A percentile compares a stretch with the other conserved stretches of the same genome.
phyloP scores from a whole-genome alignment of 2,797 vertebrate genomes.

The Sus cebifrons region DNA sequence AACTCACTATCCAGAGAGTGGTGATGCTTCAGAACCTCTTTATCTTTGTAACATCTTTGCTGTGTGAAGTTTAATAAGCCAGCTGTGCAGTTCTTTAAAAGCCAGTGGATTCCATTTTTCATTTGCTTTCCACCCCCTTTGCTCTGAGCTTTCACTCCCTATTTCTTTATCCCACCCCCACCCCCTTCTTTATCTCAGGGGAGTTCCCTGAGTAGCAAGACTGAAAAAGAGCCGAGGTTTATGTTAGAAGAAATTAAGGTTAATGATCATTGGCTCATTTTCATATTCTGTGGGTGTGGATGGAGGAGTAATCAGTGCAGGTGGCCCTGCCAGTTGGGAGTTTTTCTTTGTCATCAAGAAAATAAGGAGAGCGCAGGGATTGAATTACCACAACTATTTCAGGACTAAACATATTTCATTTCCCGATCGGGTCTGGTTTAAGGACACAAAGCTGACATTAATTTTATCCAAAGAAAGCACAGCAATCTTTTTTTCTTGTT shows the following conservation, averaged over 20 bases:
- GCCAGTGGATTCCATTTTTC: constrained; percentile 74
- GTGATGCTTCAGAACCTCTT: constrained; percentile 83
- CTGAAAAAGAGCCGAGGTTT: constrained; percentile 88
- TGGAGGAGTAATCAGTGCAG: constrained; percentile 93
- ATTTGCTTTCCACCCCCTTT: constrained; percentile 61
- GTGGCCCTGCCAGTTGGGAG: constrained; percentile 93
- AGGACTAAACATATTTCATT: constrained; percentile 91
- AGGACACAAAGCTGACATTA: constrained; percentile 91
- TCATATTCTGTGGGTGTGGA: constrained; percentile 92
- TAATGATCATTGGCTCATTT: constrained; percentile 93
- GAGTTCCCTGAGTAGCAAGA: constrained; percentile 88
- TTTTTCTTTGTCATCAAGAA: constrained; percentile 93
- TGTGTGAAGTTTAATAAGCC: constrained; percentile 87
- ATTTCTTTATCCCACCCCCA: constrained; percentile 1
- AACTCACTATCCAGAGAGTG: constrained; percentile 76
- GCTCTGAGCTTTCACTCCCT: constrained; percentile 77
- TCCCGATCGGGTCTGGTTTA: constrained; percentile 90
- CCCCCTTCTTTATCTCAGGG: constrained; percentile 77
- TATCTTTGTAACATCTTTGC: constrained; percentile 82
- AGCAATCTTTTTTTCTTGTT: constrained; percentile 85
- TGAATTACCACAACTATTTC: constrained; percentile 92
- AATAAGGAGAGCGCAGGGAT: constrained; percentile 90
- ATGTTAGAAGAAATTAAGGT: constrained; percentile 92
- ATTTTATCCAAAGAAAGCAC: constrained; percentile 90
- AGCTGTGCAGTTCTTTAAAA: constrained; percentile 81